phyloP scores from a whole-genome alignment of 2,113 vertebrate genomes.

The Phocoena phocoena region DNA sequence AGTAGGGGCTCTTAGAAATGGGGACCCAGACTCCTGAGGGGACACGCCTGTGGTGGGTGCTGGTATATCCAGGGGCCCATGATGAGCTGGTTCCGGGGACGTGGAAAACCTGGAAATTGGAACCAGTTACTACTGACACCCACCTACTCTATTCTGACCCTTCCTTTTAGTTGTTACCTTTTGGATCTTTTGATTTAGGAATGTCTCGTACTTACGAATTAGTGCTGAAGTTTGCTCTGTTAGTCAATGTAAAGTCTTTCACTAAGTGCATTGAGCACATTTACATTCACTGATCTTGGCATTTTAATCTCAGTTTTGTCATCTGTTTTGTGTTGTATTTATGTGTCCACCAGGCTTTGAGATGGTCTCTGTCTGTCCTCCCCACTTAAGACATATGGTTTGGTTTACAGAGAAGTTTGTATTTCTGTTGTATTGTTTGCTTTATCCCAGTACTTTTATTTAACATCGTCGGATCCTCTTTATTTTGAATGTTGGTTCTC shows the following conservation, averaged over 20 bases:
- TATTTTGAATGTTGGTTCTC: background rate
- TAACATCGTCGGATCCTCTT: rapidly evolving
- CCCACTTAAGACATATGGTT: rapidly evolving
- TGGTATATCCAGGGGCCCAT: background rate
- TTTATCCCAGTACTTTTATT: background rate
- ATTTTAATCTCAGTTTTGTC: too few species aligned
- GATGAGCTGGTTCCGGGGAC: background rate
- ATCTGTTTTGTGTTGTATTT: too few species aligned
- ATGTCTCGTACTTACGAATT: background rate
- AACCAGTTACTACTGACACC: too few species aligned
- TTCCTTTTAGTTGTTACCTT: too few species aligned
- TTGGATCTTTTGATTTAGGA: background rate
- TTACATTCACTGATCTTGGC: rapidly evolving
- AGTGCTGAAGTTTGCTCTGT: background rate
- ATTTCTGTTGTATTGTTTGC: background rate
- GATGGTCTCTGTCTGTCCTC: background rate
- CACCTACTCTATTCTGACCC: rapidly evolving
- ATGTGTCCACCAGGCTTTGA: background rate
- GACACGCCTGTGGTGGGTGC: background rate
- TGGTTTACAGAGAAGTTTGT: background rate
- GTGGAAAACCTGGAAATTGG: background rate
- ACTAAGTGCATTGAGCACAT: rapidly evolving
- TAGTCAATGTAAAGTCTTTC: background rate
- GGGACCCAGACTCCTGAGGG: background rate
- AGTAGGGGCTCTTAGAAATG: rapidly evolving